Evolutionary conservation across 2,888 invertebrate genomes (phyloP), one percentile per base, ranked within the genome.

Genomic region (Orthosia gracilis): DNA sequence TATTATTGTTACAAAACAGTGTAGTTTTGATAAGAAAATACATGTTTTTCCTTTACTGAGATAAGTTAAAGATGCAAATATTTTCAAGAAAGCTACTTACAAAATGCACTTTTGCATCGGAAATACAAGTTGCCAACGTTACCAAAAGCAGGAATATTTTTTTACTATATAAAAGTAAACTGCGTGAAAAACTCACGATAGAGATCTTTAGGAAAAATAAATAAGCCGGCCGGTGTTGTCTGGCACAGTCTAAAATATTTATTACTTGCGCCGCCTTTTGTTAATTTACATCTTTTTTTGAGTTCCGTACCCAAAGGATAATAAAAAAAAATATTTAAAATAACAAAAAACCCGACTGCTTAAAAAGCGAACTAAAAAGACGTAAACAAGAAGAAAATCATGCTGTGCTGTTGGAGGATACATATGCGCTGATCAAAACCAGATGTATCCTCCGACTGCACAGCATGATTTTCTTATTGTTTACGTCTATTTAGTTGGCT

Each of bases 181-280:
- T 78, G 65, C 54, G 79, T 70, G 65, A 83, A 78, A 70, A 59
- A 65, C 81, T 49, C 26, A 31, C 40, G 83, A 82, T 77, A 77
- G 0, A 77, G 66, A 82, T 77, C 83, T 77, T 26, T 23, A 50
- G 21, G 40, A 52, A 82, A 83, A 77, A 77, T 77, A 82, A 79
- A 80, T 83, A 80, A 71, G 31, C 21, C 49, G 18, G 57, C 26
- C 66, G 4, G 67, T 61, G 72, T 83, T 74, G 82, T 70, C 78
- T 61, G 78, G 69, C 45, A 23, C n/a, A 70, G 45, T 57, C 79
- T 68, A 78, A 83, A 85, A 78, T 80, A 84, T 85, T 78, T 85
- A 84, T 84, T 65, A 73, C 73, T 55, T 15, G 40, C 64, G 9
- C 45, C 57, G 58, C 54, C 59, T 74, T 80, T 81, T 72, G 71